Evolutionary conservation across 2,888 invertebrate species (phyloP), one percentile per base, ranked within the genome.

Genomic region (Lamellibrachia satsuma): DNA sequence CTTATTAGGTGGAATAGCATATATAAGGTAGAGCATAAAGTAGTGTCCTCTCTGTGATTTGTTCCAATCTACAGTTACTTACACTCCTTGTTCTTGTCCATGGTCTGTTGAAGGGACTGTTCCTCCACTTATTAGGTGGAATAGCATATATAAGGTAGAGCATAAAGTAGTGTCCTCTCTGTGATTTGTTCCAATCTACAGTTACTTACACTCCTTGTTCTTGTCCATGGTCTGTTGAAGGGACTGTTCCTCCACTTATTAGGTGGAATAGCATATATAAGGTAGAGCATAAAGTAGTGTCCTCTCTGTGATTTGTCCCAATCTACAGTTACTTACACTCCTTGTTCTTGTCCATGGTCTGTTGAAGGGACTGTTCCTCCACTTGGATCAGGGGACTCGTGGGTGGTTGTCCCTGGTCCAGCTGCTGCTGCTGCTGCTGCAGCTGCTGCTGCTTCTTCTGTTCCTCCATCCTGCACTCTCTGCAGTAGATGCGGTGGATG

Each of bases 1-100:
- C 39, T 39, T 39, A 39, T 39, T 39, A 39, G 1, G n/a, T n/a
- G n/a, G n/a, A n/a, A n/a, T n/a, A n/a, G n/a, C n/a, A n/a, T n/a
- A n/a, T n/a, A n/a, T n/a, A n/a, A n/a, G n/a, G n/a, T n/a, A n/a
- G n/a, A n/a, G n/a, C n/a, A n/a, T n/a, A n/a, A n/a, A n/a, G n/a
- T n/a, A n/a, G n/a, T n/a, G n/a, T n/a, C n/a, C n/a, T n/a, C n/a
- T n/a, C n/a, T n/a, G n/a, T n/a, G n/a, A n/a, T n/a, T n/a, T n/a
- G n/a, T n/a, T n/a, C n/a, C n/a, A n/a, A n/a, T 7, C 55, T 91
- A 52, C 3, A n/a, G 3, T 3, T 52, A 93, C 98, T 98, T 97
- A 99, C 99, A 99, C 98, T 99, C 99, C 97, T 99, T 99, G 97
- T 99, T 99, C 97, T 98, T 98, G 97, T 99, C 98, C 98, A 99